Percentiles rank a stretch among this genome's conserved stretches.
Conservation (phyloP, 2,888 invertebrate species). For the Amorpha juglandis region DNA sequence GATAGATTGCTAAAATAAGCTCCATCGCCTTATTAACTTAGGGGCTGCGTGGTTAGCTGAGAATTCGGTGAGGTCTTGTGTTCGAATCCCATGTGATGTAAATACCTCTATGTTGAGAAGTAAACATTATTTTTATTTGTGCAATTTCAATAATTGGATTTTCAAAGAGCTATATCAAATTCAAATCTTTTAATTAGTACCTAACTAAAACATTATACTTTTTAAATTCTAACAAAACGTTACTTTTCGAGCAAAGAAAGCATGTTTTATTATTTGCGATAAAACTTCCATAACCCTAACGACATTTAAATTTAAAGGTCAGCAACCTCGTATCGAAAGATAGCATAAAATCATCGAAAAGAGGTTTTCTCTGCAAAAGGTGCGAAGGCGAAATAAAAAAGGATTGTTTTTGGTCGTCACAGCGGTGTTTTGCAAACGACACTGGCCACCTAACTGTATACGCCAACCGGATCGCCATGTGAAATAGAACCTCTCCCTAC, state of each 20-base stretch:
- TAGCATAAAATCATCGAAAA: conserved; percentile 17
- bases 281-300: background rate
- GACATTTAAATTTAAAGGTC: conserved; percentile 5
- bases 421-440: conserved; percentile 36
- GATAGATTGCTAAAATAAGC: too few relatives aligned
- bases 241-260: too few relatives aligned
- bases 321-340: conserved; percentile 9
- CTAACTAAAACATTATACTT: too few relatives aligned
- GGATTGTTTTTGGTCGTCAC: conserved; percentile 22
- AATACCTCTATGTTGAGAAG: too few relatives aligned
- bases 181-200: too few relatives aligned
- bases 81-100: too few relatives aligned
- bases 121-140: too few relatives aligned
- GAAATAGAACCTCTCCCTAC: conserved; percentile 52
- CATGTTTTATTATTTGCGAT: background rate
- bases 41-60: too few relatives aligned
- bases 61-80: too few relatives aligned
- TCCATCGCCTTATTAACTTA: too few relatives aligned
- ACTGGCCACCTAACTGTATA: conserved; percentile 51
- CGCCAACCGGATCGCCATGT: conserved; percentile 47
- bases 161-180: too few relatives aligned
- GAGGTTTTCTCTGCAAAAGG: conserved; percentile 10
- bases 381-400: conserved; percentile 3
- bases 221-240: background rate
- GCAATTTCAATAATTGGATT: too few relatives aligned